Conservation (phyloP, 2,797 vertebrate species). For the Lemur catta region DNA sequence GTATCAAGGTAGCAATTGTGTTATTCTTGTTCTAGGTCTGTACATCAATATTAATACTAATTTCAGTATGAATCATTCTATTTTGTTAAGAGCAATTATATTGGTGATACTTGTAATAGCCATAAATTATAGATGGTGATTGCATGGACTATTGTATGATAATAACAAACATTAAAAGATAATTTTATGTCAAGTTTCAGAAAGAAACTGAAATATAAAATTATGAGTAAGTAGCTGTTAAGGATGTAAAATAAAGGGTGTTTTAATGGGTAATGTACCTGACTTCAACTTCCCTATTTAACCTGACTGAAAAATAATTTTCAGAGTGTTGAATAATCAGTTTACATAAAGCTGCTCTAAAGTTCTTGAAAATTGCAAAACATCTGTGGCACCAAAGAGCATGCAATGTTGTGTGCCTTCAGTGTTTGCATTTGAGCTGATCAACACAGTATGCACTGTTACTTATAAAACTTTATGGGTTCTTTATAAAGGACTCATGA, state of each 20-base stretch:
- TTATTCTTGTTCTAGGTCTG: neutral
- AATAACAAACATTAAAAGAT: constrained; percentile 13
- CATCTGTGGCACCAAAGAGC: neutral
- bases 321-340: neutral
- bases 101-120: neutral
- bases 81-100: constrained; percentile 20
- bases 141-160: neutral
- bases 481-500: neutral
- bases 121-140: neutral
- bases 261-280: neutral
- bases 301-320: neutral
- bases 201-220: constrained; percentile 20
- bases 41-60: neutral
- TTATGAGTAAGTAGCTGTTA: neutral
- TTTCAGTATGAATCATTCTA: constrained; percentile 11
- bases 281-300: neutral
- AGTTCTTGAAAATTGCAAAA: neutral
- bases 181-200: constrained; percentile 40
- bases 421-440: neutral
- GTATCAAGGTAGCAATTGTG: neutral
- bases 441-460: neutral
- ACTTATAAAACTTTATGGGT: neutral
- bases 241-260: neutral
- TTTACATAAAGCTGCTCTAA: neutral
- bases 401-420: neutral